Evolutionary conservation across 2,113 vertebrate genomes (phyloP).

Genomic region (Brachypteracias leptosomus): DNA sequence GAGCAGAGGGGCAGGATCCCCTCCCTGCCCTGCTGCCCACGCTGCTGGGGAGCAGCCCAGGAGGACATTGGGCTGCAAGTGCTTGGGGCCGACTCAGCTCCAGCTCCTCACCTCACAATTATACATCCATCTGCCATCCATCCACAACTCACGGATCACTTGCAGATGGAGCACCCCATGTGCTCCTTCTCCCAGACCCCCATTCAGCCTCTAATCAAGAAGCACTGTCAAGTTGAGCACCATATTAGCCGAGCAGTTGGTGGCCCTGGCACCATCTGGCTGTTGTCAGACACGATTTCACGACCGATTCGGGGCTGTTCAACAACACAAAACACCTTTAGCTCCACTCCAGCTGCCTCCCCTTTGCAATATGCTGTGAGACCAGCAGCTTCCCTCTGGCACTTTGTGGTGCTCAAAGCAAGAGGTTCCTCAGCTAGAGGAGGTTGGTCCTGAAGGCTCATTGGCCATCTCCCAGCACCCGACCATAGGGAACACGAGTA

Average conservation of each 20-base stretch:
- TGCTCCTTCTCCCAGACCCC: neutral
- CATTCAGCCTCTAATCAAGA: neutral
- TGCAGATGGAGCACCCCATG: fast-evolving
- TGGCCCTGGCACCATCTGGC: neutral
- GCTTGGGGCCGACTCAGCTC: neutral
- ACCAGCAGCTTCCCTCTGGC: neutral
- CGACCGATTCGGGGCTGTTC: neutral
- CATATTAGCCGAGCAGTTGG: neutral
- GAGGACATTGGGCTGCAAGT: no score
- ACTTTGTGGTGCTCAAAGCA: neutral
- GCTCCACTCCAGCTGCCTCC: neutral
- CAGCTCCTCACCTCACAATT: neutral
- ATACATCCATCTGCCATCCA: neutral
- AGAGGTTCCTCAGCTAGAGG: neutral
- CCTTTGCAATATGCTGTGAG: neutral
- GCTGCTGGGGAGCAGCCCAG: no score
- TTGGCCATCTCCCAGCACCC: neutral
- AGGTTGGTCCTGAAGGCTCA: neutral
- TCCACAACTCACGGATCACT: fast-evolving
- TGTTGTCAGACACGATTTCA: neutral
- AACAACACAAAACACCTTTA: neutral
- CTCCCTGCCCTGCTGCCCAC: no score
- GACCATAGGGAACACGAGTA: fast-evolving
- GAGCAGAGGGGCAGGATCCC: no score
- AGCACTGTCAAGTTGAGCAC: neutral